phyloP scores from a whole-genome alignment of 2,888 invertebrate species.

The Epistrophella euchroma region DNA sequence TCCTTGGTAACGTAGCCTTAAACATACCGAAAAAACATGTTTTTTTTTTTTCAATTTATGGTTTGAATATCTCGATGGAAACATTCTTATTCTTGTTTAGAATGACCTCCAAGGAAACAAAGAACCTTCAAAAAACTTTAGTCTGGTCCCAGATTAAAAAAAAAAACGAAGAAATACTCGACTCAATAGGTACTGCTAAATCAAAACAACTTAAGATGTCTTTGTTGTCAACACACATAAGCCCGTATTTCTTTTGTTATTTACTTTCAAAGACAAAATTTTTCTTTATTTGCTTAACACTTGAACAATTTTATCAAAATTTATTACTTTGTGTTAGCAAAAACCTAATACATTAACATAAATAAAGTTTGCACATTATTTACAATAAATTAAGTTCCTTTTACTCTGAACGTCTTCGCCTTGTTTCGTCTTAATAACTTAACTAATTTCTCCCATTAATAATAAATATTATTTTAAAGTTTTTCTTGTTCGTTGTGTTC shows the following conservation, averaged over 20 bases:
- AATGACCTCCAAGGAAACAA: too few species aligned
- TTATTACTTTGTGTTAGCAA: neutral
- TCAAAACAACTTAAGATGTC: too few species aligned
- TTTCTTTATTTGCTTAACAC: neutral
- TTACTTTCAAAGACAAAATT: neutral
- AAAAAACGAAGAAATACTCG: too few species aligned
- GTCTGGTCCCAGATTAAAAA: too few species aligned
- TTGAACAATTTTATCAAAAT: neutral
- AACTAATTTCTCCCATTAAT: conserved; percentile 19
- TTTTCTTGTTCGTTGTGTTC: neutral
- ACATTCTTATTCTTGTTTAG: too few species aligned
- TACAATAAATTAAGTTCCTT: conserved; percentile 5
- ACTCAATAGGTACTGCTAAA: too few species aligned
- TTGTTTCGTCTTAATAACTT: conserved; percentile 10
- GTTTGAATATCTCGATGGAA: too few species aligned
- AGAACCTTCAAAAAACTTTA: too few species aligned
- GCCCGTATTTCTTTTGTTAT: neutral
- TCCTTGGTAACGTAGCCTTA: too few species aligned
- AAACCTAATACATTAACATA: neutral
- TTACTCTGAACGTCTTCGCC: neutral
- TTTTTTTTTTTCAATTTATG: too few species aligned
- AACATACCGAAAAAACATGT: too few species aligned
- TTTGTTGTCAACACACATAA: neutral
- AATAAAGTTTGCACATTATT: conserved; percentile 3
- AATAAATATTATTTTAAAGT: conserved; percentile 18